These are phyloP conservation scores for Schmidtea mediterranea DNA, from an alignment of 1,140 invertebrate species.

Conservation along the genomic window DNA sequence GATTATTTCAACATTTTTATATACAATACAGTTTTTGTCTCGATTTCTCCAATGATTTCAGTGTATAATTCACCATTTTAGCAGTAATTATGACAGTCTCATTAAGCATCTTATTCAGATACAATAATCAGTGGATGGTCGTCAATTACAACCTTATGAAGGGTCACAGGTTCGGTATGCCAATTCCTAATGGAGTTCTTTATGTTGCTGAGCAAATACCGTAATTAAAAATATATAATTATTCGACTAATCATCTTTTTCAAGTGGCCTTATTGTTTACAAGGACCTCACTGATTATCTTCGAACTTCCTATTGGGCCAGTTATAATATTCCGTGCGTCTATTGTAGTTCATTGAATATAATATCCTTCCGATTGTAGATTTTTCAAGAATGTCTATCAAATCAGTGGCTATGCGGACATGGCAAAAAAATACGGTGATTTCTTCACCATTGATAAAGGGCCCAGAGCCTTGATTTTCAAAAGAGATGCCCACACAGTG, in stretches of 20 bases:
- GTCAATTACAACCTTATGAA: constrained; percentile 36
- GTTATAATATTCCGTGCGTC: too few species aligned
- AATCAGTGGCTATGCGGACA: constrained; percentile 31
- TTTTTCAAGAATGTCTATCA: constrained; percentile 38
- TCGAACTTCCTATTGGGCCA: too few species aligned
- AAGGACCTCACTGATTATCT: background rate
- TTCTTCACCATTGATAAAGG: constrained; percentile 40
- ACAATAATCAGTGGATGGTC: constrained; percentile 62
- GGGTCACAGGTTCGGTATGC: background rate
- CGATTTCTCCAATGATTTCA: too few species aligned
- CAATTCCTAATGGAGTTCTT: constrained; percentile 33
- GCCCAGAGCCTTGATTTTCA: constrained; percentile 38
- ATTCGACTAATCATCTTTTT: constrained; percentile 8
- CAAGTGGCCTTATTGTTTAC: background rate
- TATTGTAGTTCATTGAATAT: background rate
- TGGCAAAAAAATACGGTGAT: constrained; percentile 37
- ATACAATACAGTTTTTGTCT: too few species aligned
- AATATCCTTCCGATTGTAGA: constrained; percentile 11
- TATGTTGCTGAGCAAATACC: constrained; percentile 58
- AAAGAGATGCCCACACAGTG: constrained; percentile 33
- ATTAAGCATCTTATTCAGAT: too few species aligned
- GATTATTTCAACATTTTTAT: too few species aligned
- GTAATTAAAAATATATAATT: constrained; percentile 29
- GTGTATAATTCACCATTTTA: too few species aligned
- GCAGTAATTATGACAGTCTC: too few species aligned